A percentile compares a stretch with the other conserved stretches of the same genome.
phyloP scores from a whole-genome alignment of 2,797 vertebrate genomes.

The Euthynnus affinis region DNA sequence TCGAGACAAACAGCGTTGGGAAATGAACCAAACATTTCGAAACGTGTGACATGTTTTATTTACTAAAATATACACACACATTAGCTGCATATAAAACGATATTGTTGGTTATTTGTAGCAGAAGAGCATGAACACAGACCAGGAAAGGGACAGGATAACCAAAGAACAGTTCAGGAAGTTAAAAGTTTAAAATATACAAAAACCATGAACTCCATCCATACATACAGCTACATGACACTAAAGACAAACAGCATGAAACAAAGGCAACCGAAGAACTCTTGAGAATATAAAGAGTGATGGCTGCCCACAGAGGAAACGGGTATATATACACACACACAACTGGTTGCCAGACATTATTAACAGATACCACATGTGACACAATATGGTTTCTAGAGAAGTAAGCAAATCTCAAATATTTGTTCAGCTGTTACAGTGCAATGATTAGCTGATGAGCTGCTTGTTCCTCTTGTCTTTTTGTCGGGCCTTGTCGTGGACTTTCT shows the following conservation, averaged over 20 bases:
- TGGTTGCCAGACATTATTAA: neutral
- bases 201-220: slow-evolving; percentile 4
- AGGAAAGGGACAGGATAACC: slow-evolving; percentile 11
- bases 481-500: slow-evolving; percentile 80
- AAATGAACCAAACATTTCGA: neutral
- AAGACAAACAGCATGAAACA: too few species aligned
- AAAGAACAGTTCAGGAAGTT: slow-evolving; percentile 7
- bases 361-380: neutral
- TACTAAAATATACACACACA: slow-evolving; percentile 51
- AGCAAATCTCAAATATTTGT: neutral
- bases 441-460: slow-evolving; percentile 59
- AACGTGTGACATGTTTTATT: slow-evolving; percentile 63
- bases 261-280: neutral
- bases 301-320: neutral
- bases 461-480: slow-evolving; percentile 77
- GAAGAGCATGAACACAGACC: neutral
- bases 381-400: neutral
- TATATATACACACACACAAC: slow-evolving; percentile 6
- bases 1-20: neutral
- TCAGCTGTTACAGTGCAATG: neutral
- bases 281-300: neutral
- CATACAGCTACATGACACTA: neutral
- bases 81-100: slow-evolving; percentile 31
- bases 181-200: slow-evolving; percentile 32
- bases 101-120: neutral